A percentile compares a stretch with the other conserved stretches of the same genome.
Evolutionary conservation across 2,888 invertebrate species (phyloP).

Genomic region (Aplocera efformata): DNA sequence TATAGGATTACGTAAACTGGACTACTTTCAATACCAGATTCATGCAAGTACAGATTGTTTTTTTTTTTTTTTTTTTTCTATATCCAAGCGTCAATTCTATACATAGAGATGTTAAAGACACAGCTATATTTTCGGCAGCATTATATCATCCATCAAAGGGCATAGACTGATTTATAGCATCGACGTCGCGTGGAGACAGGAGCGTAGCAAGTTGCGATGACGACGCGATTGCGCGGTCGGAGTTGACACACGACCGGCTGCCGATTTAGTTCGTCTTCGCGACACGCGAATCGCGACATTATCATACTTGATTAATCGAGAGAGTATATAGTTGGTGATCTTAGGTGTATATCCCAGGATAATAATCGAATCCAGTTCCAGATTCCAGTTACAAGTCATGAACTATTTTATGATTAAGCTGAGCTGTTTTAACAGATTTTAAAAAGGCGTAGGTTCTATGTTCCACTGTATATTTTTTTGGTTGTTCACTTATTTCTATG

Average conservation of each 20-base stretch:
- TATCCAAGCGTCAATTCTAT: conserved; percentile 10
- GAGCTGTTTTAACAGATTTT: too few species aligned
- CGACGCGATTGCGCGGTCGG: conserved; percentile 63
- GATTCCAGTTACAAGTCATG: too few species aligned
- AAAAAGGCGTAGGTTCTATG: too few species aligned
- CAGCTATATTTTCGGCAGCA: conserved; percentile 48
- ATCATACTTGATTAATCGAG: conserved; percentile 42
- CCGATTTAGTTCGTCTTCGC: conserved; percentile 40
- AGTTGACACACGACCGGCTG: conserved; percentile 48
- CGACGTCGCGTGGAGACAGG: conserved; percentile 58
- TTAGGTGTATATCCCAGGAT: not conserved
- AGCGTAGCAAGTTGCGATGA: conserved; percentile 66
- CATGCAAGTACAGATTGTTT: not conserved
- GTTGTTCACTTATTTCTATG: too few species aligned
- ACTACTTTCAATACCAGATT: not conserved
- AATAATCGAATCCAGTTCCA: too few species aligned
- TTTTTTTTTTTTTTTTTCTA: conserved; percentile 2
- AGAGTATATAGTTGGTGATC: conserved; percentile 19
- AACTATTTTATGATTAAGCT: too few species aligned
- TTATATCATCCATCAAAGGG: conserved; percentile 65
- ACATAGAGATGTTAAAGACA: conserved; percentile 34
- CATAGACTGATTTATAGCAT: conserved; percentile 73
- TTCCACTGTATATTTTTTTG: too few species aligned
- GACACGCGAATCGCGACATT: conserved; percentile 43
- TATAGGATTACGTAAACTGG: too few species aligned